Evolutionary conservation across 37 sponge, comb jelly and placozoan genomes (phyloP), one percentile per base, ranked within the genome.

Genomic region (Eunapius fragilis): DNA sequence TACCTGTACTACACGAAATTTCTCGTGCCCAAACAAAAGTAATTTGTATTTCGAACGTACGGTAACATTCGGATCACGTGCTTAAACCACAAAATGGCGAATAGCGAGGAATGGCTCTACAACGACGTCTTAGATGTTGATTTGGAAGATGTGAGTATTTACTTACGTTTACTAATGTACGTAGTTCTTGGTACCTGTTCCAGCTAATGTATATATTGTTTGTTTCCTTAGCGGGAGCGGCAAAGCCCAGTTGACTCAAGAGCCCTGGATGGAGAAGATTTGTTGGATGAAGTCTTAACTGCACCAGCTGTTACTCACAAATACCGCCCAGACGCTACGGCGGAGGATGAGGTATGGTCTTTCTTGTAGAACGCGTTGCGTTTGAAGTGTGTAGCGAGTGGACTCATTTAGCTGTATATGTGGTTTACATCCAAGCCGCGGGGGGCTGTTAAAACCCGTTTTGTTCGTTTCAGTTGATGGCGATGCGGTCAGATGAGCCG

Each of bases 271-370:
- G 88, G 88, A 13, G 88, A 88, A 23, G 92, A 92, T 28, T 76
- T 93, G 13, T 75, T 93, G 33, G 93, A 93, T 30, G 93, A 93
- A 70, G 89, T 93, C 0, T 82, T 93, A 30, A 93, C 89, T 3
- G 86, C 89, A 36, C 93, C 93, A 0, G 72, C 87, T 26, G 70
- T 49, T 11, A 28, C 75, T 38, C 70, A 41, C 7, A 67, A 45
- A 9, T 45, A 45, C 47, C 47, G 47, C 9, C 47, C 47, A 4
- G 47, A 45, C 9, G 47, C 47, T 4, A 45, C 47, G 47, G 47
- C 47, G 47, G 47, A 45, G 47, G 47, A 45, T 9, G 47, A 45
- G 47, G 47, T 45, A 45, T 11, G 47, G 47, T 11, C 47, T 4
- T 4, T 11, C 47, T 9, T 4, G 4, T 11, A 45, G 47, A 9